These are phyloP conservation scores for Copidosoma floridanum DNA, from an alignment of 1,140 invertebrate genomes.

Conservation along the genomic window DNA sequence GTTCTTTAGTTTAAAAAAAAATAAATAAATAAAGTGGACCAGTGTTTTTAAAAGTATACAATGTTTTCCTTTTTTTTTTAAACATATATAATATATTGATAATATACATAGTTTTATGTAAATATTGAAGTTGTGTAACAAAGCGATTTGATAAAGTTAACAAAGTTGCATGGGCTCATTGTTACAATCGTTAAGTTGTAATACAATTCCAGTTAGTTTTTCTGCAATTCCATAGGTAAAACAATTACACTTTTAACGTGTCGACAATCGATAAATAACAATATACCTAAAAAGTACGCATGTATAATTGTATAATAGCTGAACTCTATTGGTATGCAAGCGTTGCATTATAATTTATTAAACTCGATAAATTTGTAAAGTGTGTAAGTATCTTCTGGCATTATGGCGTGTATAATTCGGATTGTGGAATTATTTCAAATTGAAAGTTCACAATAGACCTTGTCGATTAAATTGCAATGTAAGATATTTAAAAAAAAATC, in stretches of 20 bases:
- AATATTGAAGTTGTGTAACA: constrained; percentile 23
- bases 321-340: not conserved
- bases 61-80: not conserved
- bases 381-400: constrained; percentile 8
- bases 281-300: constrained; percentile 1
- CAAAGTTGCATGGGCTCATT: constrained; percentile 11
- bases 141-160: constrained; percentile 10
- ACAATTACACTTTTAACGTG: no score
- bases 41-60: constrained; percentile 27
- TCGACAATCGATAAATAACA: no score
- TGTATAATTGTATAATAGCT: not conserved
- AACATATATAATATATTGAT: not conserved
- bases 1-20: not conserved
- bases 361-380: no score
- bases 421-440: not conserved
- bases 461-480: no score
- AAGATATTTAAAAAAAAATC: no score
- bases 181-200: no score
- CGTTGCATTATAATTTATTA: not conserved
- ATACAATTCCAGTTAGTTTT: no score
- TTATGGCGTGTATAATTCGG: constrained; percentile 8
- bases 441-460: no score
- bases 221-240: no score
- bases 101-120: not conserved
- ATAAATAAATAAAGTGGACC: constrained; percentile 25